phyloP scores from a whole-genome alignment of 2,888 invertebrate genomes.

The Nephrotoma flavescens region DNA sequence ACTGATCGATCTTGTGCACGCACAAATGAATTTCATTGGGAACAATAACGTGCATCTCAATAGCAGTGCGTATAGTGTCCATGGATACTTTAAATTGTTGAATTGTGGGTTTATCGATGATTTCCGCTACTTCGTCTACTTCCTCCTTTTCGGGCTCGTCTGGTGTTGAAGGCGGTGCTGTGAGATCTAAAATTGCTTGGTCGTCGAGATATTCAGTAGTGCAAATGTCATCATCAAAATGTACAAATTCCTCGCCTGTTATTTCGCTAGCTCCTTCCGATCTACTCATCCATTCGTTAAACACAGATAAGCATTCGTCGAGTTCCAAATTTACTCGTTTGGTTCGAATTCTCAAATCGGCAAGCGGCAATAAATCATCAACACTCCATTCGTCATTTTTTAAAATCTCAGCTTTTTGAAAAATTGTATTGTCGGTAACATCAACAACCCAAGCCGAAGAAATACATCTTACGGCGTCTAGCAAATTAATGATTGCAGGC shows the following conservation, averaged over 20 bases:
- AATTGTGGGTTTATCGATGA: background rate
- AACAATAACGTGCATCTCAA: background rate
- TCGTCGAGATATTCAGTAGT: too few species aligned
- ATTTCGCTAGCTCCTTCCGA: too few species aligned
- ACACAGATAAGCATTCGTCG: too few species aligned
- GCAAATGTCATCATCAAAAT: too few species aligned
- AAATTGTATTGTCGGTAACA: background rate
- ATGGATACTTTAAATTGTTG: background rate
- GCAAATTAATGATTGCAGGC: too few species aligned
- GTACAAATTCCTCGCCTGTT: too few species aligned
- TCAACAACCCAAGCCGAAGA: background rate
- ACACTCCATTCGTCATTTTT: background rate
- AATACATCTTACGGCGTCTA: too few species aligned
- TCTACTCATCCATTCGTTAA: too few species aligned
- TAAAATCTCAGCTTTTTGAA: background rate
- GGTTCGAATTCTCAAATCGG: background rate
- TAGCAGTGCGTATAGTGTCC: background rate
- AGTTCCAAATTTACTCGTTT: too few species aligned
- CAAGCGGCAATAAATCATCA: too few species aligned
- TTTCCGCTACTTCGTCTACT: background rate
- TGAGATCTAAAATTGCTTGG: too few species aligned
- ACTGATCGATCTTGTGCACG: background rate
- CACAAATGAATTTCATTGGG: background rate
- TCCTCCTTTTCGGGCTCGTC: background rate
- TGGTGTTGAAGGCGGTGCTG: too few species aligned